These are phyloP conservation scores for Oasisia sp. DNA, from an alignment of 2,888 invertebrate genomes.

Conservation along the genomic window DNA sequence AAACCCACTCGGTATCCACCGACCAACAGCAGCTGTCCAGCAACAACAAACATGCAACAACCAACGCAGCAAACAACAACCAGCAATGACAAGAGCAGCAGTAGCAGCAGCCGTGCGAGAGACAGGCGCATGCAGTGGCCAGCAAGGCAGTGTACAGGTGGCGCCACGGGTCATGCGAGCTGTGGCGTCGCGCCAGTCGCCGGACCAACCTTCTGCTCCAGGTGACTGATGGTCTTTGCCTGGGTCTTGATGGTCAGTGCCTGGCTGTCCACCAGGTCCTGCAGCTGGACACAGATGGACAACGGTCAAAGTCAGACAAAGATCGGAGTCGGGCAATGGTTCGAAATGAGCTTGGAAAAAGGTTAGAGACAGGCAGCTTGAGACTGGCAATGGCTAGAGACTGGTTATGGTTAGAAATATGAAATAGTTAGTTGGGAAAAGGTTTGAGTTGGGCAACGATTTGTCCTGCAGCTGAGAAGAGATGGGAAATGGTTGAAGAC, in stretches of 20 bases:
- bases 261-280: slow-evolving; percentile 25
- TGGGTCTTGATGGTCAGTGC: slow-evolving; percentile 28
- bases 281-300: slow-evolving; percentile 24
- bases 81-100: neutral
- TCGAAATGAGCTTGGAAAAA: neutral
- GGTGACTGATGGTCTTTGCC: slow-evolving; percentile 23
- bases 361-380: too few relatives aligned
- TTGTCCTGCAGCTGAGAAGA: too few relatives aligned
- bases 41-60: neutral
- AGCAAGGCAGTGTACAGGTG: neutral
- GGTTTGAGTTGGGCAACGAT: too few relatives aligned
- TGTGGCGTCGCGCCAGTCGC: neutral
- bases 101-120: neutral
- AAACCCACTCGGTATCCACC: neutral
- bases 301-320: neutral
- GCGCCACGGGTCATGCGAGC: neutral
- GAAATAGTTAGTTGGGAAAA: too few relatives aligned
- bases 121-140: neutral
- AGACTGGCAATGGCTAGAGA: too few relatives aligned
- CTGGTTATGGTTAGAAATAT: too few relatives aligned
- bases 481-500: too few relatives aligned
- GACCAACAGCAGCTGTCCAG: neutral
- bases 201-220: slow-evolving; percentile 32
- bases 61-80: neutral
- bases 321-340: neutral